Percentiles rank a stretch among this genome's conserved stretches.
phyloP scores from a whole-genome alignment of 1,140 invertebrate genomes.

The Lutraria rhynchaena region DNA sequence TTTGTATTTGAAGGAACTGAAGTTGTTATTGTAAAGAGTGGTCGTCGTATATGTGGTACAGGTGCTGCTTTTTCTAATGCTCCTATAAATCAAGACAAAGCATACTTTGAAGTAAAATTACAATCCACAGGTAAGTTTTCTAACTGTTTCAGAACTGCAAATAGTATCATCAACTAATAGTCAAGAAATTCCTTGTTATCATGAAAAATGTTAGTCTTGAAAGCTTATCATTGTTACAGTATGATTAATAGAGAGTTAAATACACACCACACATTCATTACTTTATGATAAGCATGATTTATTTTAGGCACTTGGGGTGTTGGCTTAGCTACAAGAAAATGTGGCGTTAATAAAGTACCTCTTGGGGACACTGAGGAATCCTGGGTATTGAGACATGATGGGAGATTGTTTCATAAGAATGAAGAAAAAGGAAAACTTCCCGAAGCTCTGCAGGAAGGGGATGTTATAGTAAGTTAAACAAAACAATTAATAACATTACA shows the following conservation, averaged over 20 bases:
- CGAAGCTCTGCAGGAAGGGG: conserved; percentile 91
- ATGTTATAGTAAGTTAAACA: conserved; percentile 93
- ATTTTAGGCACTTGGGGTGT: conserved; percentile 92
- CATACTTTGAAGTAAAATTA: conserved; percentile 99
- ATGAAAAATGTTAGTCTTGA: too few species aligned
- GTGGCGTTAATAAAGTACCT: conserved; percentile 92
- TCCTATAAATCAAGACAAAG: conserved; percentile 98
- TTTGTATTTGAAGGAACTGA: too few species aligned
- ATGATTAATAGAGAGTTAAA: too few species aligned
- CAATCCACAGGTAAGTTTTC: conserved; percentile 95
- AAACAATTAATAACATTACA: too few species aligned
- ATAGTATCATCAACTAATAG: too few species aligned
- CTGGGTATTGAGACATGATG: conserved; percentile 96
- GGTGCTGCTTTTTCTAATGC: conserved; percentile 96
- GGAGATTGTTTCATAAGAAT: conserved; percentile 92
- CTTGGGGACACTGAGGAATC: conserved; percentile 94
- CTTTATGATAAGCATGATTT: too few species aligned
- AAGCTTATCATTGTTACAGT: too few species aligned
- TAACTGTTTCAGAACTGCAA: too few species aligned
- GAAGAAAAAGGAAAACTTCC: conserved; percentile 89
- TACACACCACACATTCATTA: too few species aligned
- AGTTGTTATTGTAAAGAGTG: conserved; percentile 98
- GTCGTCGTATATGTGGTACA: conserved; percentile 95
- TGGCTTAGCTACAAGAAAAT: conserved; percentile 93
- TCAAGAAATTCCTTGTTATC: too few species aligned